Conservation (phyloP, 2,888 invertebrate genomes). For the Ptychoptera contaminata region DNA sequence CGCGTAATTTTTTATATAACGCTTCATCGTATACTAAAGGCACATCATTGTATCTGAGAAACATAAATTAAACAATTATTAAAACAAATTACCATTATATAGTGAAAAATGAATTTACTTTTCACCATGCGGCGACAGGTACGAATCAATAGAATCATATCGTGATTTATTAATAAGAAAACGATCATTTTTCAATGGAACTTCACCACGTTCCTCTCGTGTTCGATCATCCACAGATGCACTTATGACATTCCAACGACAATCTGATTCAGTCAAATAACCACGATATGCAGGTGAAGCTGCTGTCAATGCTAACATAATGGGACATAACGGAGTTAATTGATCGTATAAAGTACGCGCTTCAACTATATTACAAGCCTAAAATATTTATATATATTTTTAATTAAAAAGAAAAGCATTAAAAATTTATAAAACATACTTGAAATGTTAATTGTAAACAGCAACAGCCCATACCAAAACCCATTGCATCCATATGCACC, state of each 20-base stretch:
- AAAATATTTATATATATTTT: constrained; percentile 33
- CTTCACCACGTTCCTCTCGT: constrained; percentile 72
- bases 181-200: constrained; percentile 53
- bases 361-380: constrained; percentile 87
- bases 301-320: constrained; percentile 92
- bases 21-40: constrained; percentile 70
- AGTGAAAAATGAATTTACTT: constrained; percentile 30
- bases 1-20: constrained; percentile 65
- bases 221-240: constrained; percentile 93
- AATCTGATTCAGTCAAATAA: constrained; percentile 87
- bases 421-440: constrained; percentile 1
- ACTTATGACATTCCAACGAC: constrained; percentile 95
- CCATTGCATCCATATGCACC: constrained; percentile 98
- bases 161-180: constrained; percentile 85
- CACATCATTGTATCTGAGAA: constrained; percentile 76
- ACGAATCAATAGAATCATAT: constrained; percentile 96
- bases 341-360: constrained; percentile 94
- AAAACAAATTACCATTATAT: no score
- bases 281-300: constrained; percentile 93
- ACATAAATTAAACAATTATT: no score
- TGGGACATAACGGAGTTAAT: constrained; percentile 89
- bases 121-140: constrained; percentile 77
- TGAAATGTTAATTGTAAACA: constrained; percentile 88
- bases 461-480: constrained; percentile 98
- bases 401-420: neutral